Conservation (phyloP, 2,888 invertebrate species). For the Junonia oenone region DNA sequence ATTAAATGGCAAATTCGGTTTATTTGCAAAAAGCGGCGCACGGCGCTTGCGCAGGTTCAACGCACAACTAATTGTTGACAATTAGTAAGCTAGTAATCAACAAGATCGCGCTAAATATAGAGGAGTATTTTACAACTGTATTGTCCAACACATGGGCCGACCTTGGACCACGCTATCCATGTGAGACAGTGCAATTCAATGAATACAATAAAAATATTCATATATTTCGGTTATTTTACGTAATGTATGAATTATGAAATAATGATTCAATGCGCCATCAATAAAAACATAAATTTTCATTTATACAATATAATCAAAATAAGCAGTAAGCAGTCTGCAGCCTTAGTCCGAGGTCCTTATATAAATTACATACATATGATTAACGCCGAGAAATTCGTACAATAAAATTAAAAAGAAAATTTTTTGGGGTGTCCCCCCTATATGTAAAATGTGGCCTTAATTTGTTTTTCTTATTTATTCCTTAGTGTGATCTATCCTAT, state of each 20-base stretch:
- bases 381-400: no score
- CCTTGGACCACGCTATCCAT: slow-evolving; percentile 20
- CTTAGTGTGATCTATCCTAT: no score
- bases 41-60: slow-evolving; percentile 58
- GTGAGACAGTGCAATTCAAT: slow-evolving; percentile 10
- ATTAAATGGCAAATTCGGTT: slow-evolving; percentile 3
- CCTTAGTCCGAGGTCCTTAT: no score
- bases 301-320: no score
- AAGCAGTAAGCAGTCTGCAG: no score
- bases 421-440: no score
- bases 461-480: no score
- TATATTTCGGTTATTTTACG: neutral
- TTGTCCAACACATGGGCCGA: slow-evolving; percentile 17
- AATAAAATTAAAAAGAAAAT: no score
- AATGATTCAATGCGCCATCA: neutral
- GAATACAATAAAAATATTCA: neutral
- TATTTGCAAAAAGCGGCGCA: slow-evolving; percentile 24
- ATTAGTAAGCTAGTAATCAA: slow-evolving; percentile 67
- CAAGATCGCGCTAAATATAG: slow-evolving; percentile 68
- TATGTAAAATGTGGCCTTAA: no score
- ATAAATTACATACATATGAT: no score
- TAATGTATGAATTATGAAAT: neutral
- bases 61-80: slow-evolving; percentile 74
- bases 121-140: slow-evolving; percentile 31
- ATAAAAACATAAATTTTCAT: no score